Evolutionary conservation across 2,888 invertebrate genomes (phyloP).

Genomic region (Brachynemurus nebulosus): DNA sequence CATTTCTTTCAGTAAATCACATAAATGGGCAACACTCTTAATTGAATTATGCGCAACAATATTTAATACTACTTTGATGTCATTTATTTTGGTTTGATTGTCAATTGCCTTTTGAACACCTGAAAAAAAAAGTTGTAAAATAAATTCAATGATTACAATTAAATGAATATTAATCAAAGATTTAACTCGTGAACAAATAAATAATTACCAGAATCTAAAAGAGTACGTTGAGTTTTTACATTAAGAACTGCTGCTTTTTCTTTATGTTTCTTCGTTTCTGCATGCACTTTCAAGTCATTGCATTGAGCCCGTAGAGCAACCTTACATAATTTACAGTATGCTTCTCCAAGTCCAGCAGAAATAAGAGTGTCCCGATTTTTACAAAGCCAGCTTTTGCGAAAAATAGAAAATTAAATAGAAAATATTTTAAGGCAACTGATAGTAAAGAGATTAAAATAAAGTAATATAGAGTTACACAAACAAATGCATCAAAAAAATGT

Average conservation of each 20-base stretch:
- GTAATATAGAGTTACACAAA: no score
- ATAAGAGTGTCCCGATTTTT: not conserved
- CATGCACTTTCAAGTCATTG: slow-evolving; percentile 11
- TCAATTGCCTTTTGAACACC: slow-evolving; percentile 5
- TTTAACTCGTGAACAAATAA: not conserved
- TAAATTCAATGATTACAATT: no score
- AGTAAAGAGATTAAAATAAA: no score
- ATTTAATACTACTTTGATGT: slow-evolving; percentile 10
- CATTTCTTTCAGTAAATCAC: slow-evolving; percentile 11
- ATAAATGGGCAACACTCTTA: slow-evolving; percentile 10
- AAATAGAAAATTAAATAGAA: no score
- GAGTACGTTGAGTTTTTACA: not conserved
- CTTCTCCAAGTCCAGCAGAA: slow-evolving; percentile 8
- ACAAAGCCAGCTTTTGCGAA: not conserved
- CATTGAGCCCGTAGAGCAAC: not conserved
- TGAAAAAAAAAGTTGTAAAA: slow-evolving; percentile 5
- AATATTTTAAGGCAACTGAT: no score
- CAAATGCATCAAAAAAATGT: no score
- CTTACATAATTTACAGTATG: slow-evolving; percentile 11
- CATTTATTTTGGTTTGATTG: slow-evolving; percentile 7
- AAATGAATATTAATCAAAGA: no score
- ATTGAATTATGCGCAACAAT: slow-evolving; percentile 11
- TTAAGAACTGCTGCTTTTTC: not conserved
- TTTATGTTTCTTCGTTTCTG: slow-evolving; percentile 8
- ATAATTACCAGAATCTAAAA: not conserved